Conservation (phyloP, 2,888 invertebrate genomes). For the Sinotaia quadrata region DNA sequence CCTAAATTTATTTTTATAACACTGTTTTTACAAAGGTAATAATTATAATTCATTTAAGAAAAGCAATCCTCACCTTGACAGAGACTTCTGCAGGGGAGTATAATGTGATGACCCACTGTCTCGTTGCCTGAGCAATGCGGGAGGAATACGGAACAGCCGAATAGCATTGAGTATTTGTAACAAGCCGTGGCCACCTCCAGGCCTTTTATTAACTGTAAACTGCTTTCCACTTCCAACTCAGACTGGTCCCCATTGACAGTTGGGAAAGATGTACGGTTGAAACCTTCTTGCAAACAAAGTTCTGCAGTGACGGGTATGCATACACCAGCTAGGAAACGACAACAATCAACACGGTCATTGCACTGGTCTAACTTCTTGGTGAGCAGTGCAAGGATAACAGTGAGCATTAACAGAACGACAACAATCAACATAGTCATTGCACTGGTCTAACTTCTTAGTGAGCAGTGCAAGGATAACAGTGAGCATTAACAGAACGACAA, state of each 20-base stretch:
- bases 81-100: slow-evolving; percentile 62
- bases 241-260: slow-evolving; percentile 45
- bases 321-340: slow-evolving; percentile 43
- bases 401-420: background rate
- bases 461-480: no score
- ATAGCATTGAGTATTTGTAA: slow-evolving; percentile 50
- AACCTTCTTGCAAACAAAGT: slow-evolving; percentile 44
- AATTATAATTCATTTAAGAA: no score
- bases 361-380: no score
- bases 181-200: slow-evolving; percentile 53
- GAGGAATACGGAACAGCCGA: slow-evolving; percentile 53
- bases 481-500: no score
- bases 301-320: slow-evolving; percentile 39
- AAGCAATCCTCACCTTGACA: slow-evolving; percentile 58
- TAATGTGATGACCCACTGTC: slow-evolving; percentile 37
- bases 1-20: no score
- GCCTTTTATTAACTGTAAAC: slow-evolving; percentile 41
- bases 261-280: slow-evolving; percentile 52
- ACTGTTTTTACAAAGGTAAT: no score
- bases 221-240: slow-evolving; percentile 38
- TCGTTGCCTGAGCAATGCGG: slow-evolving; percentile 52
- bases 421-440: background rate
- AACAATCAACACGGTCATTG: no score
- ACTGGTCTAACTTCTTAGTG: no score
- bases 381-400: background rate